phyloP scores from a whole-genome alignment of 2,797 vertebrate genomes.

The Melanotaenia nigrans region DNA sequence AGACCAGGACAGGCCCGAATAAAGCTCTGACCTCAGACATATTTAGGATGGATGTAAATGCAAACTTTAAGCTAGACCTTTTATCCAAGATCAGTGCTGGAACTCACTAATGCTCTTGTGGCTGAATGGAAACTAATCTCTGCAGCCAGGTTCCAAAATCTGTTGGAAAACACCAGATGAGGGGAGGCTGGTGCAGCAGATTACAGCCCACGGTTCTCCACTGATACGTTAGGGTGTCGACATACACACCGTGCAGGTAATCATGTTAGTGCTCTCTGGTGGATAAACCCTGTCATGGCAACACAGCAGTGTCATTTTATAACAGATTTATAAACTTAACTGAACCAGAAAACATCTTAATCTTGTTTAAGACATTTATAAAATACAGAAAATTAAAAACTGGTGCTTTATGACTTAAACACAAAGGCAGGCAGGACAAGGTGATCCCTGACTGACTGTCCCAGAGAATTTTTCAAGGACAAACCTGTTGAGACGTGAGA shows the following conservation, averaged over 20 bases:
- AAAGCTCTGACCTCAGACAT: not conserved
- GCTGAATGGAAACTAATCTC: not conserved
- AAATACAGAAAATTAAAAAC: not conserved
- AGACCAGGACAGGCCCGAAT: not conserved
- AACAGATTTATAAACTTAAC: not conserved
- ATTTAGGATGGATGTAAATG: not conserved
- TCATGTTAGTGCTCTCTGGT: conserved; percentile 30
- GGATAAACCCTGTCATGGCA: conserved; percentile 15
- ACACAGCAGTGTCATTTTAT: not conserved
- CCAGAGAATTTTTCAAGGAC: conserved; percentile 69
- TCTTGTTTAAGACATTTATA: not conserved
- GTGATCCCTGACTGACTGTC: conserved; percentile 31
- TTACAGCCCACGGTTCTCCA: not conserved
- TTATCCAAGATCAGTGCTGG: conserved; percentile 1
- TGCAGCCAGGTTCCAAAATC: not conserved
- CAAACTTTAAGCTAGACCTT: not conserved
- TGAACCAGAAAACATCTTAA: not conserved
- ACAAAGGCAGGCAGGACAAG: conserved; percentile 11
- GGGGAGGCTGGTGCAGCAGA: not conserved
- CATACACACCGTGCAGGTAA: not conserved
- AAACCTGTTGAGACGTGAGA: conserved; percentile 72
- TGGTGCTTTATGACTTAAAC: not conserved
- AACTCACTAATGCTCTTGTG: not conserved
- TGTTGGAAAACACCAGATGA: not conserved
- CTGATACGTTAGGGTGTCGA: not conserved